Evolutionary conservation across 2,113 vertebrate species (phyloP).

Genomic region (Cacatua alba): DNA sequence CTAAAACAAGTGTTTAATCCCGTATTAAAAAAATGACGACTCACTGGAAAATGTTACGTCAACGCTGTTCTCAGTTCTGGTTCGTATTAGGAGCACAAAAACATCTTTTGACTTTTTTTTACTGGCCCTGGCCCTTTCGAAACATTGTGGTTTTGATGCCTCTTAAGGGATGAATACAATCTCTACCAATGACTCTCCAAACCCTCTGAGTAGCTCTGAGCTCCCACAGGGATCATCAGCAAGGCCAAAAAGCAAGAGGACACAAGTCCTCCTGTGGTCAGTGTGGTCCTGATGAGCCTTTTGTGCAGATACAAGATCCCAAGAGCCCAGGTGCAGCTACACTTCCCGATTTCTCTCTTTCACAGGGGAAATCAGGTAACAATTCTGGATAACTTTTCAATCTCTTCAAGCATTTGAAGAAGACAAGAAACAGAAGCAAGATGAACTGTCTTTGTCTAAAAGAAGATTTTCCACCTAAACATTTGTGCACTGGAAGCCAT

Average conservation of each 20-base stretch:
- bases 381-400: background rate
- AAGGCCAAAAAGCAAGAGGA: background rate
- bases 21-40: background rate
- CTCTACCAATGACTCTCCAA: background rate
- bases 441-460: background rate
- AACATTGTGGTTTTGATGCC: background rate
- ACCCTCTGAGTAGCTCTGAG: background rate
- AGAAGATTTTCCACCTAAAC: background rate
- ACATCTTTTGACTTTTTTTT: background rate
- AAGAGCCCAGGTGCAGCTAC: background rate
- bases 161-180: background rate
- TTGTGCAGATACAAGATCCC: background rate
- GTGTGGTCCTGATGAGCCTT: background rate
- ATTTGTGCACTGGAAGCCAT: background rate
- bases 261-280: background rate
- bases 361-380: background rate
- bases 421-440: background rate
- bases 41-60: background rate
- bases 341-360: background rate
- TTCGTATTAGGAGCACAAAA: background rate
- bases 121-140: background rate
- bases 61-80: background rate
- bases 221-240: background rate
- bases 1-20: background rate
- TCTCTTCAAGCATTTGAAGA: background rate